Conservation (phyloP, 2,113 vertebrate genomes). For the Egretta garzetta region DNA sequence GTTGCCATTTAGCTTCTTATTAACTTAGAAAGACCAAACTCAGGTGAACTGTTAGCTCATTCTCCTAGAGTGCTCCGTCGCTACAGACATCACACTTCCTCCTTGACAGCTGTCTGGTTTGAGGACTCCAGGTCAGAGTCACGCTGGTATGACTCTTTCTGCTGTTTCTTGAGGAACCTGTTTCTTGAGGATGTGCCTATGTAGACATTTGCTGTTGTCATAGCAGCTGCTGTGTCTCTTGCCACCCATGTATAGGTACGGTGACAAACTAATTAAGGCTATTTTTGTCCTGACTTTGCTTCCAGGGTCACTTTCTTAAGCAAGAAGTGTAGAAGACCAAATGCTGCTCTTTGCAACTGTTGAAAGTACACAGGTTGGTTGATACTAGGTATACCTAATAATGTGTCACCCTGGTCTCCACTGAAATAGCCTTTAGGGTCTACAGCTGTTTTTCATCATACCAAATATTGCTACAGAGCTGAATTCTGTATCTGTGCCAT, state of each 20-base stretch:
- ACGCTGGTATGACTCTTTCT: neutral
- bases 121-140: neutral
- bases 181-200: neutral
- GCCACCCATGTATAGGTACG: neutral
- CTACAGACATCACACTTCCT: neutral
- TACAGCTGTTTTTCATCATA: neutral
- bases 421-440: neutral
- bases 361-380: neutral
- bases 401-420: rapidly evolving
- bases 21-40: neutral
- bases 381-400: neutral
- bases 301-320: neutral
- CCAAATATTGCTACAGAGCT: neutral
- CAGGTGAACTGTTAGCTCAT: neutral
- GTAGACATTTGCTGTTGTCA: neutral
- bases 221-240: neutral
- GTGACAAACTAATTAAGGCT: neutral
- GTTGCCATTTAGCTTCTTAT: neutral
- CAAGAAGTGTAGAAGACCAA: neutral
- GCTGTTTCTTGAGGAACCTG: neutral
- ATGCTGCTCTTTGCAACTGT: neutral
- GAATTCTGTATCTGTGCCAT: neutral
- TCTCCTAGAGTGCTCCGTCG: neutral
- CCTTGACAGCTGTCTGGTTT: neutral
- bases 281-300: neutral